Base-by-base conservation (phyloP, 2,113 vertebrate species). In the Podarcis muralis region DNA sequence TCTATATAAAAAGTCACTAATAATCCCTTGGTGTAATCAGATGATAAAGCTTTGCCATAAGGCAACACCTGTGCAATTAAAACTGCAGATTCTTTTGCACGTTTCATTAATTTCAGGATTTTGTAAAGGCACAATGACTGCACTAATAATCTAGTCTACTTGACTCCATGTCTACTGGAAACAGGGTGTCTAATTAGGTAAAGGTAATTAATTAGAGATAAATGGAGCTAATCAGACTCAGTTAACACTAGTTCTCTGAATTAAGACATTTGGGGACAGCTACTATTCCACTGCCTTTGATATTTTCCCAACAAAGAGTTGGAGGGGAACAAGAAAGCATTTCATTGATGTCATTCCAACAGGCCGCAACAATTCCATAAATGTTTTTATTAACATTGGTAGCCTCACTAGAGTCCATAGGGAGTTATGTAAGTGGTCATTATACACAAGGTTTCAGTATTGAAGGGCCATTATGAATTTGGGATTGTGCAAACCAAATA, bases 161-260 rank as follows among this genome's bases (percentile, higher is more conserved):
- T 99, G 98, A 99, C 99, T 99, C 98, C 98, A 90, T 97, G 98
- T 99, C 98, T 98, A 95, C 97, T 95, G 94, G 98, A 99, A 99
- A 98, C 98, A 98, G 98, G 98, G 98, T 98, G 97, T 98, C 98
- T 99, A 99, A 99, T 99, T 99, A 99, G 98, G 98, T 98, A 99
- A 98, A 98, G 98, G 98, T 99, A 99, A 99, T 99, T 99, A 99
- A 99, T 99, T 99, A 99, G 98, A 98, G 99, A 99, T 99, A 99
- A 99, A 99, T 98, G 98, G 97, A 98, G 98, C 98, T 99, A 99
- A 99, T 99, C 98, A 99, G 98, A 94, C 97, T 97, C 98, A 91
- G 98, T 99, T 99, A 99, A 98, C 98, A 96, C 98, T 98, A 98
- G 97, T 98, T 98, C 98, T 98, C 97, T 98, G 98, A 98, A 98